These are phyloP conservation scores for Synanceia verrucosa DNA, from an alignment of 2,797 vertebrate species.

Conservation along the genomic window DNA sequence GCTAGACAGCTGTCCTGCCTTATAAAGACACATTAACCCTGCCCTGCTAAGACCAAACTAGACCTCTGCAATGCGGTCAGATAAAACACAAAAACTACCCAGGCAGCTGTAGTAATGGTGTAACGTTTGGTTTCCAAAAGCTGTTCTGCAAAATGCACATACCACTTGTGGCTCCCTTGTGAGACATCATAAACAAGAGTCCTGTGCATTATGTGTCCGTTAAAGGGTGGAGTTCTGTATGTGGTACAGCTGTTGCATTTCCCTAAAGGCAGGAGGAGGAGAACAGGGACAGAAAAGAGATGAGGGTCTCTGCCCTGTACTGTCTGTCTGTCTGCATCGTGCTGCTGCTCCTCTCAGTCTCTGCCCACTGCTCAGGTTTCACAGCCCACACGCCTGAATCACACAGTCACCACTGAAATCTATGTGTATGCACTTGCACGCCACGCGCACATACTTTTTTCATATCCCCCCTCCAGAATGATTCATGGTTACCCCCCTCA, in stretches of 20 bases:
- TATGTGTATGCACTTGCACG: conserved; percentile 10
- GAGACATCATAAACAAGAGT: conserved; percentile 10
- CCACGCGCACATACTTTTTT: conserved; percentile 6
- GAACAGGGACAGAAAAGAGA: conserved; percentile 46
- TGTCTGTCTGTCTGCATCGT: conserved; percentile 32
- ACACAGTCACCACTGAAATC: conserved; percentile 53
- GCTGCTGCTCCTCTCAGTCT: conserved; percentile 43
- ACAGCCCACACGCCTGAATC: conserved; percentile 78
- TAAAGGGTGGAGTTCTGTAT: conserved; percentile 32
- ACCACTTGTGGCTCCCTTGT: background rate
- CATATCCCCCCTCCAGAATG: conserved; percentile 59
- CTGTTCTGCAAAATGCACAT: background rate
- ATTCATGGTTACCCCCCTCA: conserved; percentile 72
- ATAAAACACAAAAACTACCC: background rate
- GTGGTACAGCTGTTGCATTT: conserved; percentile 67
- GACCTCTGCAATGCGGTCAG: background rate
- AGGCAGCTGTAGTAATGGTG: background rate
- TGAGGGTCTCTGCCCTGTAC: conserved; percentile 47
- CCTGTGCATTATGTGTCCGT: conserved; percentile 22
- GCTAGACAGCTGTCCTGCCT: conserved; percentile 67
- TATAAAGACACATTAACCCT: conserved; percentile 65
- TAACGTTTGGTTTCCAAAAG: background rate
- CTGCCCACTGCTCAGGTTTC: conserved; percentile 76
- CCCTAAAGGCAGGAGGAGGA: conserved; percentile 52
- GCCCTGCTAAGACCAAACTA: conserved; percentile 45